Evolutionary conservation across 2,113 vertebrate species (phyloP), one percentile per base, ranked within the genome.

Genomic region (Lonchura striata): DNA sequence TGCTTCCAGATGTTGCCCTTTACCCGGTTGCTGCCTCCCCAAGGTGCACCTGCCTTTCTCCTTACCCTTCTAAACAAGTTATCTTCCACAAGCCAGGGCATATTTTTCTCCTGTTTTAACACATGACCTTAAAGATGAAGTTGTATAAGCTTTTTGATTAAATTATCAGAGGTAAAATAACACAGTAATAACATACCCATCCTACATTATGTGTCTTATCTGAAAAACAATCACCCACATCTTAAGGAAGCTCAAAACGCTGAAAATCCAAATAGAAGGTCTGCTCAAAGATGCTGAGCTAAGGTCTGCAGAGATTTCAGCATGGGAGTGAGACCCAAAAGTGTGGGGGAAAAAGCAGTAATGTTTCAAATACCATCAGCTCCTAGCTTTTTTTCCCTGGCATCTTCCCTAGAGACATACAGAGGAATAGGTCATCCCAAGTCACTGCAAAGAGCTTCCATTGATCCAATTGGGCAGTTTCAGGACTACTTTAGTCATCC

Each of bases 161-260:
- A 92, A 90, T 13, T 37, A 97, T 95, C 91, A 91, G 94, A 95
- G 83, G 86, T 68, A 66, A 86, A 94, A 87, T 42, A 83, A 91
- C 86, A 94, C 22, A 19, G 56, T 79, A 93, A 82, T 96, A 94
- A 71, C 83, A 91, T 49, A 75, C 80, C 56, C 91, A 49, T 97
- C 94, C 95, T 94, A 97, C 92, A 84, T 88, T 35, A 44, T 27
- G 49, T 46, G 65, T 89, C 91, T 96, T 95, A 94, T 96, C 95
- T 82, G 44, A 30, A 82, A 94, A 92, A 50, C 74, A 72, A 91
- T 95, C 93, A 39, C 86, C 93, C 92, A 95, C 91, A 95, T 94
- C 95, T 87, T 89, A 96, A 93, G 47, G 75, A 77, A 95, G 31
- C 71, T 92, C 71, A 54, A 86, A 74, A 68, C 93, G 56, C 77